Percentiles rank a stretch among this genome's conserved stretches.
Conservation (phyloP, 2,797 vertebrate species). For the Semaprochilodus insignis region DNA sequence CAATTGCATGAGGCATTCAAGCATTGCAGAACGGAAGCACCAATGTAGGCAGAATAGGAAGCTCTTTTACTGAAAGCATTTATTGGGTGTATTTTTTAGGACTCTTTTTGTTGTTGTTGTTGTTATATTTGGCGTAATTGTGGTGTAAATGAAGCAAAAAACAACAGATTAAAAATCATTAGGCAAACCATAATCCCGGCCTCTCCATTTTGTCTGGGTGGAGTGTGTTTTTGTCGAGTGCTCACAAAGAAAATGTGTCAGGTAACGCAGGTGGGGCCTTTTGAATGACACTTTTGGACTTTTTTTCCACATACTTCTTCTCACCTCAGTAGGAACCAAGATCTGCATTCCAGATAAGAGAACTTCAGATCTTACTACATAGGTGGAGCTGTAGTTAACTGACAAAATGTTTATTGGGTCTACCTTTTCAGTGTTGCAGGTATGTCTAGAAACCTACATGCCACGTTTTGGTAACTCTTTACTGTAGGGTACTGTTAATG, state of each 20-base stretch:
- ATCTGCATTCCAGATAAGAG: not conserved
- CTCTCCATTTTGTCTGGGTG: not conserved
- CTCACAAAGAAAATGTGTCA: conserved; percentile 12
- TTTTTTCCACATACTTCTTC: not conserved
- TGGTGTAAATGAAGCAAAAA: not conserved
- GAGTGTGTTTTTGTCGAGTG: not conserved
- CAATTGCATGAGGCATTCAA: no score
- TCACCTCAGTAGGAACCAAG: not conserved
- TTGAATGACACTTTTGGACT: conserved; percentile 8
- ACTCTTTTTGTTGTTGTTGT: not conserved
- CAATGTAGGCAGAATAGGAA: not conserved
- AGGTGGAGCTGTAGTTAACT: not conserved
- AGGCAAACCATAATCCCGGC: conserved; percentile 15
- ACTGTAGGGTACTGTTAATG: no score
- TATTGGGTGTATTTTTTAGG: conserved; percentile 16
- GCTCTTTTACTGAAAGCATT: not conserved
- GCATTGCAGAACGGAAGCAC: not conserved
- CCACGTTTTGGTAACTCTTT: not conserved
- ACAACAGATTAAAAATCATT: conserved; percentile 36
- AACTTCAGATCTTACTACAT: not conserved
- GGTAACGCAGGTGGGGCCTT: conserved; percentile 15
- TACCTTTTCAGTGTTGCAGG: not conserved
- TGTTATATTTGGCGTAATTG: conserved; percentile 1
- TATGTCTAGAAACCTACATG: not conserved
- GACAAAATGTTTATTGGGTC: not conserved